Base-by-base conservation (phyloP, 2,797 vertebrate genomes). In the Platyrinchus mystaceus region DNA sequence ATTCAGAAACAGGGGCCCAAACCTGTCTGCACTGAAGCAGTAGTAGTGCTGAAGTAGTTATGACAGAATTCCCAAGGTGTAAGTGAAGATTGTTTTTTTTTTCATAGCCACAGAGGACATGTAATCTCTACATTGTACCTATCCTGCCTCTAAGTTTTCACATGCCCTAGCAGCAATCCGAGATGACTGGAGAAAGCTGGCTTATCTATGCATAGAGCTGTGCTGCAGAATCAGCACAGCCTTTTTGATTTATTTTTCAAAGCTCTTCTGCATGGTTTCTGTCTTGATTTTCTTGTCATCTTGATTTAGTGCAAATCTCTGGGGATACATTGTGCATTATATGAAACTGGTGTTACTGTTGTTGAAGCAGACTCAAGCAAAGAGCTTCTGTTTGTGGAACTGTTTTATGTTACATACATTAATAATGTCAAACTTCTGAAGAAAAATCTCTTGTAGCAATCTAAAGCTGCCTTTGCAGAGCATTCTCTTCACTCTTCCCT, bases 281-380 rank as follows among this genome's bases (percentile, higher is more conserved):
- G 44, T 81, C 94, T 91, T 93, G 74, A 92, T 93, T 95, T 92
- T 93, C 91, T 81, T 93, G 79, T 95, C 87, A 91, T 62, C 27
- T 16, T 94, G 93, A 97, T 95, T 94, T 95, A 93, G 76, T 81
- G 41, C 36, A 76, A 78, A 74, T 88, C 89, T 94, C 89, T 73
- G 36, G 59, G 79, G 79, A 66, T 73, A 76, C 70, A 47, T 26
- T 81, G 43, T 73, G 73, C 91, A 46, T 84, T 95, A 46, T 73
- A 64, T 63, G 74, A 89, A 87, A 69, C n/a, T 41, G 21, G 39
- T 66, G 27, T 69, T 92, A 66, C 37, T 93, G 60, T 79, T 90
- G 70, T 84, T 46, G 3, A 63, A 84, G 75, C 56, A 81, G 67
- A 70, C 56, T 93, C 26, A 41, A 67, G 83, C 22, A 84, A 89